Conservation (phyloP, 2,888 invertebrate genomes). For the Axea sp. region DNA sequence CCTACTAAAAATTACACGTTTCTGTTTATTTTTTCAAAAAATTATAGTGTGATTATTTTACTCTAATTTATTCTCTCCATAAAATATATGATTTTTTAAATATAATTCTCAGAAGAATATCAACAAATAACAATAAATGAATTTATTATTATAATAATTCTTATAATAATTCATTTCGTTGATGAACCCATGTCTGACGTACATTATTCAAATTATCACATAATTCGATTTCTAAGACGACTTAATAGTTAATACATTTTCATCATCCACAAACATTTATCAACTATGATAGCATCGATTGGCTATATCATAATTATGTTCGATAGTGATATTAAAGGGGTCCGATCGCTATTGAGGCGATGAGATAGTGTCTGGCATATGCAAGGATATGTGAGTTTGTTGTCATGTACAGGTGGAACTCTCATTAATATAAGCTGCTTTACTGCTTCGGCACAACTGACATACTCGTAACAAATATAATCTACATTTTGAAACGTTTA, state of each 20-base stretch:
- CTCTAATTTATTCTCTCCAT: no score
- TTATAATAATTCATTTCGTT: no score
- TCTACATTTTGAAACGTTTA: constrained; percentile 39
- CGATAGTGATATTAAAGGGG: constrained; percentile 38
- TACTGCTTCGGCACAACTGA: constrained; percentile 43
- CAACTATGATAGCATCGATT: constrained; percentile 33
- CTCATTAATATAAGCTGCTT: constrained; percentile 52
- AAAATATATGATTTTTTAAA: no score
- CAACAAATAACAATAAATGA: no score
- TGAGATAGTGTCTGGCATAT: constrained; percentile 25
- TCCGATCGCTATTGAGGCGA: constrained; percentile 36
- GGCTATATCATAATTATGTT: constrained; percentile 41
- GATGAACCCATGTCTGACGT: no score
- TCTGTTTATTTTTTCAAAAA: no score
- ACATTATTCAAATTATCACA: no score
- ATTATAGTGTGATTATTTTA: no score
- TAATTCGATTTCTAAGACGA: no score
- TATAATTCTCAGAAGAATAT: no score
- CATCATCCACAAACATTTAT: constrained; percentile 27
- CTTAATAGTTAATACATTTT: constrained; percentile 39
- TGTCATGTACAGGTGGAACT: constrained; percentile 46
- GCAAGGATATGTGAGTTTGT: constrained; percentile 26
- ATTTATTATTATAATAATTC: no score
- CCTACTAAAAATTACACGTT: no score
- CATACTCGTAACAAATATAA: constrained; percentile 36